These are phyloP conservation scores for Triplophysa rosa DNA, from an alignment of 2,113 vertebrate genomes.

Conservation along the genomic window DNA sequence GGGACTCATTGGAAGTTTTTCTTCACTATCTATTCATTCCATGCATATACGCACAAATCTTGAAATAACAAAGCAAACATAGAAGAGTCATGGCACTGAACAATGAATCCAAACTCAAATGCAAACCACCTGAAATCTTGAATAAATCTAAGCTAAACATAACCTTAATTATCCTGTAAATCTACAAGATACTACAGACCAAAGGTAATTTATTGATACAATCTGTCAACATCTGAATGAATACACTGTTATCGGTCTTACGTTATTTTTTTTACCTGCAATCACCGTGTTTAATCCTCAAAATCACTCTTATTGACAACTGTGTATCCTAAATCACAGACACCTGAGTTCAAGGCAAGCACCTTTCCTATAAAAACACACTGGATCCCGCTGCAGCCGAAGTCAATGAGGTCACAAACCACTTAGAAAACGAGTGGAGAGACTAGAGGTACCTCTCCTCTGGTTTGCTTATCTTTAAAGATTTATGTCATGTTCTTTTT, in stretches of 20 bases:
- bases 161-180: slow-evolving; percentile 9
- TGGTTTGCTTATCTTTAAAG: slow-evolving; percentile 46
- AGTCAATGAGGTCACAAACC: slow-evolving; percentile 28
- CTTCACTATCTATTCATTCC: no score
- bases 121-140: not conserved
- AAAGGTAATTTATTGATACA: not conserved
- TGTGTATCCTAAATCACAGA: slow-evolving; percentile 52
- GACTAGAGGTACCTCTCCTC: slow-evolving; percentile 1
- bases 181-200: not conserved
- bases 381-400: slow-evolving; percentile 14
- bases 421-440: slow-evolving; percentile 11
- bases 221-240: not conserved
- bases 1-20: no score
- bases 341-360: slow-evolving; percentile 14
- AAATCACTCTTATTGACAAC: slow-evolving; percentile 48
- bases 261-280: slow-evolving; percentile 22
- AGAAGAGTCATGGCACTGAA: not conserved
- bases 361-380: slow-evolving; percentile 23
- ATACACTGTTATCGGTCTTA: slow-evolving; percentile 11
- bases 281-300: slow-evolving; percentile 40
- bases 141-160: not conserved
- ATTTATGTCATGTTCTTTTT: slow-evolving; percentile 26
- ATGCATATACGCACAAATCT: no score
- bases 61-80: no score
- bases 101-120: not conserved